Conservation (phyloP, 2,888 invertebrate genomes). For the Drosophila barbarae region DNA sequence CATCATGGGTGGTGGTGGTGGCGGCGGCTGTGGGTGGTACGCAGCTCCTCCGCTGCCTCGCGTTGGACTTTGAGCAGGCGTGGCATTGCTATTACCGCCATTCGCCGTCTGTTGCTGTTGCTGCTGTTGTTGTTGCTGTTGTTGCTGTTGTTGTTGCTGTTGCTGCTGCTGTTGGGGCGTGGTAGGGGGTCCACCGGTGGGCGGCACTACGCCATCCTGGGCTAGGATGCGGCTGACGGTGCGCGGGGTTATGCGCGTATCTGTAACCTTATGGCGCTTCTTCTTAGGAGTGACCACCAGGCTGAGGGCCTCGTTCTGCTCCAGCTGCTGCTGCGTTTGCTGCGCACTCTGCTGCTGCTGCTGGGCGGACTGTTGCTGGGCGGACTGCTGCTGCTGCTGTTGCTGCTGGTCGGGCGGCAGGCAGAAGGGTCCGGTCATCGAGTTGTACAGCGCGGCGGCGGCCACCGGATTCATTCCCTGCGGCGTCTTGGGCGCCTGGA, state of each 20-base stretch:
- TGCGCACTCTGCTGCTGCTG: slow-evolving; percentile 82
- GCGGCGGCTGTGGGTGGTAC: slow-evolving; percentile 78
- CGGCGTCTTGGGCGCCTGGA: slow-evolving; percentile 91
- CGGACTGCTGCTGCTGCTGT: slow-evolving; percentile 84
- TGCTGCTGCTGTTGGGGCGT: slow-evolving; percentile 44
- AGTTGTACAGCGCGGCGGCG: slow-evolving; percentile 84
- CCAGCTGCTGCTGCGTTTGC: slow-evolving; percentile 85
- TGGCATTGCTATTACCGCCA: slow-evolving; percentile 76
- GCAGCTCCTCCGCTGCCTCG: slow-evolving; percentile 82
- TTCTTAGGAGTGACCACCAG: slow-evolving; percentile 97
- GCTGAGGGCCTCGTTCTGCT: slow-evolving; percentile 96
- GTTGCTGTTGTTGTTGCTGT: slow-evolving; percentile 53
- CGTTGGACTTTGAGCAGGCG: slow-evolving; percentile 82
- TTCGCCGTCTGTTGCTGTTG: slow-evolving; percentile 66
- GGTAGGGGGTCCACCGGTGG: slow-evolving; percentile 40
- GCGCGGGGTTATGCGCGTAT: slow-evolving; percentile 93
- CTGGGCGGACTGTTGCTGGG: slow-evolving; percentile 81
- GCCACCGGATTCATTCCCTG: slow-evolving; percentile 82
- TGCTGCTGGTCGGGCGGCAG: slow-evolving; percentile 83
- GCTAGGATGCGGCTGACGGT: slow-evolving; percentile 93
- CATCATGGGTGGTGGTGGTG: slow-evolving; percentile 89
- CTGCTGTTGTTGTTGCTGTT: slow-evolving; percentile 55
- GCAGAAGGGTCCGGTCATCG: slow-evolving; percentile 84
- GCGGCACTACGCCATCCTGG: slow-evolving; percentile 88
- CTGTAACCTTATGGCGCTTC: slow-evolving; percentile 98